Base-by-base conservation (phyloP, 2,888 invertebrate genomes). In the Lacanobia wlatinum region DNA sequence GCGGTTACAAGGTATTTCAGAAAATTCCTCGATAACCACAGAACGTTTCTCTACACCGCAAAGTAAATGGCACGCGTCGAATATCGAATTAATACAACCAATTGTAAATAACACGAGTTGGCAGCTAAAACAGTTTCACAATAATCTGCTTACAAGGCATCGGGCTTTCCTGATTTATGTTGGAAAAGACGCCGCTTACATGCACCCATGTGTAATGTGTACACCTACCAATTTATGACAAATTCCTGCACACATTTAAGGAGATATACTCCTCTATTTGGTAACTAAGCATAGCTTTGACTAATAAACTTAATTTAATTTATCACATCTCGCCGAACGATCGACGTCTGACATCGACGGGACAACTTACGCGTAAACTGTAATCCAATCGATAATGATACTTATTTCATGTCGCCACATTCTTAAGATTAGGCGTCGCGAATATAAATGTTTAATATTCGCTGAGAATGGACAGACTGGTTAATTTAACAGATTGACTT, bases 221-320 rank as follows among this genome's bases (percentile, higher is more conserved):
- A 21, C n/a, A 66, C 63, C 9, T 55, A 21, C 18, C 2, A 68
- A 78, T 80, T 80, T 83, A 89, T 88, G 87, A 90, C 88, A 89
- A 90, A 91, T 90, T 89, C 90, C 71, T 86, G 79, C 66, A 82
- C 83, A 87, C 81, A 82, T 89, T 86, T 88, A 86, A 83, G 88
- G 88, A 86, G 84, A 88, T 85, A 84, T 79, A 74, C 64, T 75
- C 65, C 87, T 87, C 65, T 83, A 82, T 85, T 89, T 87, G 90
- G 90, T 76, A 87, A 87, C 81, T 76, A 71, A 76, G 62, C 80
- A 55, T 63, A 67, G 69, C 59, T 48, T 55, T 80, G 70, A 68
- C 73, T 76, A 66, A 63, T 73, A 76, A 76, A 84, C 38, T 78
- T 84, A 85, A 86, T 86, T 86, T 78, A 87, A 90, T 90, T 89